A percentile compares a stretch with the other conserved stretches of the same genome.
Conservation (phyloP, 2,113 vertebrate genomes). For the Balaenoptera acutorostrata region DNA sequence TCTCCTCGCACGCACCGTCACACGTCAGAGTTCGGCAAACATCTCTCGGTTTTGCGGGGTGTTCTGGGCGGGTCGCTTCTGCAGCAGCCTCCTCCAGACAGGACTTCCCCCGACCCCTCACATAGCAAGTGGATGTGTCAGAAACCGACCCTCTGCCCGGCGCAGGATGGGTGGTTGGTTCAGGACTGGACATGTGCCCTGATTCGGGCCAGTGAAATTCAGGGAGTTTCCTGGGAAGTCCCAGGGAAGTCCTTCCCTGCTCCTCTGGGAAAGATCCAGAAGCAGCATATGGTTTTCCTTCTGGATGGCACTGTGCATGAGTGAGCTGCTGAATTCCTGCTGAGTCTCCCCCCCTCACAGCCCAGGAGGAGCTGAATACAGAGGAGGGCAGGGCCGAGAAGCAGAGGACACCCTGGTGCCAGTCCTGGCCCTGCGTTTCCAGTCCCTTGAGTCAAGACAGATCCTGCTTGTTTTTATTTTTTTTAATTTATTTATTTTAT, state of each 20-base stretch:
- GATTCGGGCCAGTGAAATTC: not conserved
- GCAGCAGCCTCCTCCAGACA: not conserved
- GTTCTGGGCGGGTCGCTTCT: accelerated
- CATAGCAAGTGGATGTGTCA: not conserved
- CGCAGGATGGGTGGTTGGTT: not conserved
- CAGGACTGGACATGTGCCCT: not conserved
- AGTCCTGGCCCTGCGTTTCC: not conserved
- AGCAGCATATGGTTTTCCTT: accelerated
- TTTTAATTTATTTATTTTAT: no score
- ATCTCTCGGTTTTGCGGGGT: accelerated
- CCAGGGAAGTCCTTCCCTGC: not conserved
- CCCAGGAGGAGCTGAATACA: not conserved
- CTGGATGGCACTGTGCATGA: not conserved
- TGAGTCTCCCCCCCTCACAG: no score
- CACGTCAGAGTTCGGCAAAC: not conserved
- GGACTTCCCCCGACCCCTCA: not conserved
- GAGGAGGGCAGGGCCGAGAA: not conserved
- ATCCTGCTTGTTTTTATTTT: not conserved
- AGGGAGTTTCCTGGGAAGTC: not conserved
- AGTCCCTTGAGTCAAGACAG: not conserved
- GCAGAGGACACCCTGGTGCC: accelerated
- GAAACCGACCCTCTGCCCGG: not conserved
- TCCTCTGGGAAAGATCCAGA: not conserved
- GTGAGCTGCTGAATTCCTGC: not conserved
- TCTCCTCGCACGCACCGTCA: no score